A percentile compares a stretch with the other conserved stretches of the same genome.
These are phyloP conservation scores for Apamea monoglypha DNA, from an alignment of 2,888 invertebrate genomes.

Conservation along the genomic window DNA sequence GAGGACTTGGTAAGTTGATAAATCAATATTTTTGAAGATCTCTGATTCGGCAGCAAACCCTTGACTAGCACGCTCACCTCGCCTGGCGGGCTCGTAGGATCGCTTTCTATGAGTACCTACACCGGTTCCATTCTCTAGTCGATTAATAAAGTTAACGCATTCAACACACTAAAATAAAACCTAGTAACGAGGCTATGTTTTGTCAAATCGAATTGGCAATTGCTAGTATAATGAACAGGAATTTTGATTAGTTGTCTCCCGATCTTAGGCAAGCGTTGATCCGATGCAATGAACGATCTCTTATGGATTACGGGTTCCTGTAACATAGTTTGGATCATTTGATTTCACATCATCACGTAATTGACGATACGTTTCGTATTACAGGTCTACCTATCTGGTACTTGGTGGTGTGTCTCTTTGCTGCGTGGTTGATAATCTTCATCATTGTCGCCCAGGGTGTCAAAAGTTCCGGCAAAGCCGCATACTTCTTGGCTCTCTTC, in stretches of 20 bases:
- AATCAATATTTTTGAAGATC: not conserved
- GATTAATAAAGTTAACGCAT: not conserved
- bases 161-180: not conserved
- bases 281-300: not conserved
- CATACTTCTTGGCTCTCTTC: constrained; percentile 97
- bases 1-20: constrained; percentile 80
- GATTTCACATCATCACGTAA: not conserved
- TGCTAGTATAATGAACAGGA: not conserved
- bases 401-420: constrained; percentile 91
- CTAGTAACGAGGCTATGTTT: not conserved
- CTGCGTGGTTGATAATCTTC: constrained; percentile 93
- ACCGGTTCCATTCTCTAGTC: not conserved
- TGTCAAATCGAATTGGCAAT: not conserved
- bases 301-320: not conserved
- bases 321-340: not conserved
- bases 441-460: constrained; percentile 93
- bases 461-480: constrained; percentile 94
- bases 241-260: constrained; percentile 5
- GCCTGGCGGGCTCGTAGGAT: not conserved
- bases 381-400: constrained; percentile 92
- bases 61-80: not conserved
- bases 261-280: constrained; percentile 2
- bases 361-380: constrained; percentile 2
- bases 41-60: not conserved
- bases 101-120: not conserved